These are phyloP conservation scores for Chunga burmeisteri DNA, from an alignment of 2,113 vertebrate species.

Conservation along the genomic window DNA sequence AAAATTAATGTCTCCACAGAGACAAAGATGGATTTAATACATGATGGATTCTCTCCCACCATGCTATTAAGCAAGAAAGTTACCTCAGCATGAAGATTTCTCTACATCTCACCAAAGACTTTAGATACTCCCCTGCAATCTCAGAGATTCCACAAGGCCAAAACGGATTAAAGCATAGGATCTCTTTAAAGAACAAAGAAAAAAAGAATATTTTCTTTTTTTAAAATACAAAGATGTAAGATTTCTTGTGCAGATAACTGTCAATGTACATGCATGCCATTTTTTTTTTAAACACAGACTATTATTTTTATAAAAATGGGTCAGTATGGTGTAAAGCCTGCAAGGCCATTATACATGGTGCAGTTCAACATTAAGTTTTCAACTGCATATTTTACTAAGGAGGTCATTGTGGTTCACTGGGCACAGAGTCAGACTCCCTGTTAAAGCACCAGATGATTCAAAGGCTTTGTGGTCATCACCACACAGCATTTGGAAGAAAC, in stretches of 20 bases:
- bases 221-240: background rate
- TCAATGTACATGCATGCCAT: background rate
- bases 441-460: background rate
- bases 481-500: background rate
- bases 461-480: background rate
- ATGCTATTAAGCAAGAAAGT: constrained; percentile 30
- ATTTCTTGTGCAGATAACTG: background rate
- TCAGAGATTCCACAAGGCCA: background rate
- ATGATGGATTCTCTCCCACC: constrained; percentile 39
- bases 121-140: background rate
- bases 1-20: constrained; percentile 58
- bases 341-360: background rate
- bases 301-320: background rate
- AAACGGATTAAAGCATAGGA: background rate
- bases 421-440: background rate
- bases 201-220: background rate
- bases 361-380: background rate
- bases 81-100: constrained; percentile 51
- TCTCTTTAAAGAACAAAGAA: background rate
- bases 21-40: constrained; percentile 55
- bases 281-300: background rate
- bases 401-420: background rate
- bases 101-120: constrained; percentile 14
- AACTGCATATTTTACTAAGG: background rate
- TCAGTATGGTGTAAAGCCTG: background rate